phyloP scores from a whole-genome alignment of 2,113 vertebrate genomes.

The Archilochus colubris region DNA sequence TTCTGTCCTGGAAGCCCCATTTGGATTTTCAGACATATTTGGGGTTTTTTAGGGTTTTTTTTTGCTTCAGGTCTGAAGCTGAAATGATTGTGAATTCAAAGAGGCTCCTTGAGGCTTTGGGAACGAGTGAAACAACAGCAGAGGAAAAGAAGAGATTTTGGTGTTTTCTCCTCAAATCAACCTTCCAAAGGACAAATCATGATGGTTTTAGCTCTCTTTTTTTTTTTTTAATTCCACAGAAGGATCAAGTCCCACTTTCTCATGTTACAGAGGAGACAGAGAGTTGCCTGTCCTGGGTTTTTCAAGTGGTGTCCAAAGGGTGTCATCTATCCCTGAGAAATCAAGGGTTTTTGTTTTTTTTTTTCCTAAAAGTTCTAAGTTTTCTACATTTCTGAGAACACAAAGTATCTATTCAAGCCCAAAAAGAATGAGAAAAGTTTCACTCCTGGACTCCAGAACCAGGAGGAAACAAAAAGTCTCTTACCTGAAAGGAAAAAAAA shows the following conservation, averaged over 20 bases:
- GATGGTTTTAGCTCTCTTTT: background rate
- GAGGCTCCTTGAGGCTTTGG: background rate
- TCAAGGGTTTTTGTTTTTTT: too few species aligned
- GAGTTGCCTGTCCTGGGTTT: constrained; percentile 72
- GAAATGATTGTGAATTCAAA: background rate
- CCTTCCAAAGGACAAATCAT: background rate
- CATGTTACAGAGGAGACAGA: constrained; percentile 77
- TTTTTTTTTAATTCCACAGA: constrained; percentile 7
- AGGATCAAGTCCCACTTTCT: constrained; percentile 40
- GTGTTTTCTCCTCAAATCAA: background rate
- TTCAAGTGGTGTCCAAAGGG: constrained; percentile 19
- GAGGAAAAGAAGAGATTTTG: constrained; percentile 5
- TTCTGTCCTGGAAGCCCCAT: constrained; percentile 60
- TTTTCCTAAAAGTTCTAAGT: background rate
- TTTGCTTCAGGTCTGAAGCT: background rate
- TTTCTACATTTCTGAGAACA: constrained; percentile 60
- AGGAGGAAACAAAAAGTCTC: background rate
- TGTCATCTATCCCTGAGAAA: constrained; percentile 81
- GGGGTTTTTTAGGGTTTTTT: background rate
- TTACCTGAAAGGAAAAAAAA: too few species aligned
- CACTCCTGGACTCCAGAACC: constrained; percentile 33
- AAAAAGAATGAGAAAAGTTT: constrained; percentile 25
- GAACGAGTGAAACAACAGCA: background rate
- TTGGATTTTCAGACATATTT: constrained; percentile 69
- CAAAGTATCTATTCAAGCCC: constrained; percentile 68